Evolutionary conservation across 2,797 vertebrate genomes (phyloP), one percentile per base, ranked within the genome.

Genomic region (Liparis tanakae): DNA sequence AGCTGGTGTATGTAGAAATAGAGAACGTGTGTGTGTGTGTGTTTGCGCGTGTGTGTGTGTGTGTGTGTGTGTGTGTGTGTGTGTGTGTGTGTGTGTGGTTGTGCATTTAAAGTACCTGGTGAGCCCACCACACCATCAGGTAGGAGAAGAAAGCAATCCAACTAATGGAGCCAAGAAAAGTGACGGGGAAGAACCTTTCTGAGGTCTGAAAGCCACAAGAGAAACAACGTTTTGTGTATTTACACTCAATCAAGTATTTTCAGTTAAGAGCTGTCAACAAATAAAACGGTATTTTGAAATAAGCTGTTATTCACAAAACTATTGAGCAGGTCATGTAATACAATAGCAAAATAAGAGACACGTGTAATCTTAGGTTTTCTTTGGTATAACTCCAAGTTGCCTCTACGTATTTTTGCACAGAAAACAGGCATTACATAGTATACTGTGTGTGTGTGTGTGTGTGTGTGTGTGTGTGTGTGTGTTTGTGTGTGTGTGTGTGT

Each of bases 41-140:
- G 59, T 46, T n/a, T n/a, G n/a, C n/a, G n/a, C n/a, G 50, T 53
- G 41, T 51, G 41, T 39, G n/a, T 50, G n/a, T n/a, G n/a, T n/a
- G n/a, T n/a, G n/a, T n/a, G n/a, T n/a, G n/a, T n/a, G n/a, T n/a
- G n/a, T n/a, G n/a, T n/a, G n/a, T n/a, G n/a, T n/a, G n/a, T n/a
- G n/a, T n/a, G n/a, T n/a, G n/a, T n/a, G n/a, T n/a, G n/a, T n/a
- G n/a, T n/a, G n/a, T n/a, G n/a, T n/a, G n/a, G n/a, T n/a, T n/a
- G n/a, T n/a, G n/a, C n/a, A n/a, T n/a, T 25, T 34, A 8, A 43
- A 17, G 93, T 95, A 99, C 98, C 97, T 99, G 98, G 89, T 99
- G 98, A 72, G 98, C 98, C 98, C 97, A 99, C 98, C 98, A 99
- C 85, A 99, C 98, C 98, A 99, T 99, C 88, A 99, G 91, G 80